These are phyloP conservation scores for Saccostrea glomerata DNA, from an alignment of 1,140 invertebrate genomes.

Conservation along the genomic window DNA sequence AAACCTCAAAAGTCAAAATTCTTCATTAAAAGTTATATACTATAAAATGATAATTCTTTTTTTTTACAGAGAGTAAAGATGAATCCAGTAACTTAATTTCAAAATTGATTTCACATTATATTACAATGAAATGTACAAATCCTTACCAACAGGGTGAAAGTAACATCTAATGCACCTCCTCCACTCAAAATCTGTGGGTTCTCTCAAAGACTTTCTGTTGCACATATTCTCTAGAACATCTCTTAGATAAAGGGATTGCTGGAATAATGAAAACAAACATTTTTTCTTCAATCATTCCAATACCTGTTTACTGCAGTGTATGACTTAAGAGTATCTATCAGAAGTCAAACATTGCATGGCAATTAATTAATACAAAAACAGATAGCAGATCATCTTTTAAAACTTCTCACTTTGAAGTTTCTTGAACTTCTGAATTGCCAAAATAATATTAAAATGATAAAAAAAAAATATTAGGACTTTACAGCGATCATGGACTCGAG, in stretches of 20 bases:
- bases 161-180: constrained; percentile 76
- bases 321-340: too few species aligned
- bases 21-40: too few species aligned
- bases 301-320: too few species aligned
- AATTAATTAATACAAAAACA: too few species aligned
- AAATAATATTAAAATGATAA: neutral
- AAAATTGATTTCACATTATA: too few species aligned
- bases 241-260: constrained; percentile 76
- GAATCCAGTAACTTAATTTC: too few species aligned
- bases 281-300: too few species aligned
- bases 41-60: too few species aligned
- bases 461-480: constrained; percentile 48
- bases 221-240: constrained; percentile 76
- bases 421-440: neutral
- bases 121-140: neutral
- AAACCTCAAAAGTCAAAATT: too few species aligned
- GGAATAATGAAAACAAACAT: constrained; percentile 43
- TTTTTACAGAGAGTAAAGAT: too few species aligned
- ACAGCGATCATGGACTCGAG: constrained; percentile 77
- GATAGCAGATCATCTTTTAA: too few species aligned
- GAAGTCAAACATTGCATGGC: too few species aligned
- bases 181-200: constrained; percentile 79
- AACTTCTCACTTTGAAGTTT: neutral
- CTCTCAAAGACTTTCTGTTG: constrained; percentile 73
- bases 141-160: constrained; percentile 71